Evolutionary conservation across 1,140 invertebrate genomes (phyloP).

Genomic region (Drosophila ohnishii): DNA sequence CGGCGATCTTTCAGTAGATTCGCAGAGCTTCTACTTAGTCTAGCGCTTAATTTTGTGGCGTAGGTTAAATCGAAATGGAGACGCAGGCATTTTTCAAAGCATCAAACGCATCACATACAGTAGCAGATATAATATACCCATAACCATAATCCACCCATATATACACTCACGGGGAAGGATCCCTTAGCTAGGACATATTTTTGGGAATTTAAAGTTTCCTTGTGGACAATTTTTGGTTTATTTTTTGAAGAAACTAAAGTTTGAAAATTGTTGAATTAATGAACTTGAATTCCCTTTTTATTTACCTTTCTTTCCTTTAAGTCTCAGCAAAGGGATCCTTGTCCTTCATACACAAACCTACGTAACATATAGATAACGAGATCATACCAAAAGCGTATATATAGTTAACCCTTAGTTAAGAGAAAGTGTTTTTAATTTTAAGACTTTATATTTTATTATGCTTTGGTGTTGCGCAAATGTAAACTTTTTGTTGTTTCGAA

Average conservation of each 20-base stretch:
- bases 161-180: constrained; percentile 8
- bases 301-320: neutral
- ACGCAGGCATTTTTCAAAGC: constrained; percentile 63
- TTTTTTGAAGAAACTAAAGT: neutral
- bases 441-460: constrained; percentile 5
- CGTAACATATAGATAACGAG: constrained; percentile 51
- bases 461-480: constrained; percentile 39
- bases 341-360: constrained; percentile 49
- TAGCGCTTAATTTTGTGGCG: constrained; percentile 64
- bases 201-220: neutral
- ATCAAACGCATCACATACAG: constrained; percentile 34
- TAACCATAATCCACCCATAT: constrained; percentile 39
- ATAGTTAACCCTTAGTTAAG: constrained; percentile 56
- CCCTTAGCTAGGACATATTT: neutral
- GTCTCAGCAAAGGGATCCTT: constrained; percentile 3
- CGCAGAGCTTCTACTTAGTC: constrained; percentile 38
- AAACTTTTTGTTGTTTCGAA: constrained; percentile 20
- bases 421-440: constrained; percentile 43
- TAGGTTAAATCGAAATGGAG: constrained; percentile 68
- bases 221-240: neutral
- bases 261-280: neutral
- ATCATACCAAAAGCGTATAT: constrained; percentile 75
- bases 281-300: constrained; percentile 5
- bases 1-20: constrained; percentile 88
- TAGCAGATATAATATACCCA: constrained; percentile 46